Base-by-base conservation (phyloP, 2,888 invertebrate species). In the Erannis defoliaria region DNA sequence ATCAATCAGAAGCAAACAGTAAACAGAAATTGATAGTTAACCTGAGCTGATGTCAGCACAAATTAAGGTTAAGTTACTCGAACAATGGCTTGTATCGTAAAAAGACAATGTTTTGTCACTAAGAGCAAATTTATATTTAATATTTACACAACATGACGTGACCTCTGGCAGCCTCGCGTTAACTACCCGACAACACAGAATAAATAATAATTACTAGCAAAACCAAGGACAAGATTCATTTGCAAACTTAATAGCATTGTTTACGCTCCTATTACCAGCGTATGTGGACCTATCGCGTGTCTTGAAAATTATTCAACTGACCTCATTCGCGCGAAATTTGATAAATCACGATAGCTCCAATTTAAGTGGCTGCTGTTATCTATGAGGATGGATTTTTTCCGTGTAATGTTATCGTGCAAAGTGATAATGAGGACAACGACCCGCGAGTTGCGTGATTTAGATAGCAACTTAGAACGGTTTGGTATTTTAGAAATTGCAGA, bases 341-440 rank as follows among this genome's bases (percentile, higher is more conserved):
- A 46, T 55, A 73, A 70, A 68, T 71, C 71, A 61, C 67, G 60
- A 76, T 55, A 75, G 82, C 58, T 79, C 86, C 76, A 53, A 45
- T 67, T 66, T 75, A 56, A 75, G 75, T 85, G 84, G 86, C 59
- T 68, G 63, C 62, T 67, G 76, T 82, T 86, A 90, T 90, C 88
- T 81, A 69, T 66, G 77, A 83, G 80, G 78, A 82, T 77, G 86
- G 83, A 83, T 87, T 90, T 90, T 89, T 92, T 90, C 86, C 88
- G 86, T 85, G 75, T 84, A 82, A 82, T 80, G 82, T 86, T 90
- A 92, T 91, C 91, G 83, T 81, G 74, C 81, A 82, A 83, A 77
- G 78, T 73, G 91, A 90, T 91, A 90, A 84, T 78, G 81, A 78
- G 89, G 82, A 76, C 86, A 84, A 82, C 74, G 87, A 89, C 86